phyloP scores from a whole-genome alignment of 2,888 invertebrate species.

The Nomada fucata region DNA sequence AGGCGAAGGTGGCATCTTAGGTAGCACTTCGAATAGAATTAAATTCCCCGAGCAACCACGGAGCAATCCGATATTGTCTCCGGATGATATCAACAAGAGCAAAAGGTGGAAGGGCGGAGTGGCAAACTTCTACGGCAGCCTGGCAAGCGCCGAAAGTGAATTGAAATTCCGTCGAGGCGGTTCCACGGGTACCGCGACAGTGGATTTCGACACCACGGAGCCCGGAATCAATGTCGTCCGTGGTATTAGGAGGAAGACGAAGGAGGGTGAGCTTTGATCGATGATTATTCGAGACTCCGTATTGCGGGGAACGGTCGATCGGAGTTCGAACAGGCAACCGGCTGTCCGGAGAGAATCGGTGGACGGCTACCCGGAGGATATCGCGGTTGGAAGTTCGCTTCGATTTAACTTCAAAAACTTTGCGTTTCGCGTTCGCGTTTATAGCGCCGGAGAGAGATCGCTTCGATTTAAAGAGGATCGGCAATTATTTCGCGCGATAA shows the following conservation, averaged over 20 bases:
- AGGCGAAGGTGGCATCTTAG: constrained; percentile 80
- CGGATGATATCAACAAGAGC: constrained; percentile 66
- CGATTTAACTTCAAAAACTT: not conserved
- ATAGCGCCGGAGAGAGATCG: not conserved
- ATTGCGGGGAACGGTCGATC: not conserved
- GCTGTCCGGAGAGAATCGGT: not conserved
- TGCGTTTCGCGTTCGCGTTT: not conserved
- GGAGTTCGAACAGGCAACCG: not conserved
- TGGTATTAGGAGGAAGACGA: not conserved
- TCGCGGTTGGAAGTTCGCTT: not conserved
- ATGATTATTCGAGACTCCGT: constrained; percentile 2
- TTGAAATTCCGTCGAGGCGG: constrained; percentile 22
- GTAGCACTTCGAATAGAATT: constrained; percentile 76
- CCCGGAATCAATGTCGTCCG: not conserved
- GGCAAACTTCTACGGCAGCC: constrained; percentile 50
- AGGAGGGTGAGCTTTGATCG: constrained; percentile 10
- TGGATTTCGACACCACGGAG: not conserved
- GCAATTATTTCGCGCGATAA: not conserved
- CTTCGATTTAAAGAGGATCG: not conserved
- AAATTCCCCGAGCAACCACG: constrained; percentile 71
- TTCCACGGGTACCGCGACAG: not conserved
- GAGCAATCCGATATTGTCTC: constrained; percentile 64
- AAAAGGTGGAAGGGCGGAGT: not conserved
- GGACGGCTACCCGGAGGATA: too few relatives aligned
- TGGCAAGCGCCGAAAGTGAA: constrained; percentile 28